Percentiles rank a stretch among this genome's conserved stretches.
Evolutionary conservation across 2,797 vertebrate genomes (phyloP).

Genomic region (Adrianichthys oophorus): DNA sequence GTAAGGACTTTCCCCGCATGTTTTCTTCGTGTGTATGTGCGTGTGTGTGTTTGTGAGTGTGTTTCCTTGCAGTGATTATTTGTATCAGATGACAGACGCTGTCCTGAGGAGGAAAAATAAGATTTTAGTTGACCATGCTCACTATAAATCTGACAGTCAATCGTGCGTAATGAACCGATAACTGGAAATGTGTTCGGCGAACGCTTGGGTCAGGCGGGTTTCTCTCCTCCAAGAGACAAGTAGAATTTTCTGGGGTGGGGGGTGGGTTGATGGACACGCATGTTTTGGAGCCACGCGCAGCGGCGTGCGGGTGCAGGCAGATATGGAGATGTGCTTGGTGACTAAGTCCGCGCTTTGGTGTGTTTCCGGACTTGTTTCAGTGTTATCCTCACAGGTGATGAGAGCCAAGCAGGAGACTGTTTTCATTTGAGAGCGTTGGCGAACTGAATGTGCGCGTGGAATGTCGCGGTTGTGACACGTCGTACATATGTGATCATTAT

Average conservation of each 20-base stretch:
- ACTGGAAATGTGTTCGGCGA: conserved; percentile 48
- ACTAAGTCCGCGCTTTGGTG: conserved; percentile 15
- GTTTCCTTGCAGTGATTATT: background rate
- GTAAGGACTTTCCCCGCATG: conserved; percentile 68
- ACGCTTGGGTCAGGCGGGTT: conserved; percentile 30
- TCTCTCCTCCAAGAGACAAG: conserved; percentile 51
- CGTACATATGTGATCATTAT: conserved; percentile 3
- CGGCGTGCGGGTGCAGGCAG: conserved; percentile 21
- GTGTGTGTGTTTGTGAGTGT: conserved; percentile 15
- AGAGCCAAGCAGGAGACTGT: conserved; percentile 1
- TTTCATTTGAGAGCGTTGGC: background rate
- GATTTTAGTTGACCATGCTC: background rate
- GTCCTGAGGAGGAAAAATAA: background rate
- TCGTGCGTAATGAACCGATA: conserved; percentile 59
- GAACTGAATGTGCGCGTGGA: background rate
- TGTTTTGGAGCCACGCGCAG: conserved; percentile 37
- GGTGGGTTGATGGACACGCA: conserved; percentile 14
- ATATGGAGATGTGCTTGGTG: background rate
- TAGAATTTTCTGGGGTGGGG: conserved; percentile 20
- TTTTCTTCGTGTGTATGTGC: conserved; percentile 11
- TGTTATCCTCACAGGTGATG: conserved; percentile 30
- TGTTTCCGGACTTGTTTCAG: conserved; percentile 40
- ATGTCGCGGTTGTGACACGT: background rate
- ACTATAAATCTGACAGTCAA: too few relatives aligned
- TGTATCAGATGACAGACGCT: conserved; percentile 21